Percentiles rank a stretch among this genome's conserved stretches.
These are phyloP conservation scores for Sapayoa aenigma DNA, from an alignment of 2,113 vertebrate genomes.

Conservation along the genomic window DNA sequence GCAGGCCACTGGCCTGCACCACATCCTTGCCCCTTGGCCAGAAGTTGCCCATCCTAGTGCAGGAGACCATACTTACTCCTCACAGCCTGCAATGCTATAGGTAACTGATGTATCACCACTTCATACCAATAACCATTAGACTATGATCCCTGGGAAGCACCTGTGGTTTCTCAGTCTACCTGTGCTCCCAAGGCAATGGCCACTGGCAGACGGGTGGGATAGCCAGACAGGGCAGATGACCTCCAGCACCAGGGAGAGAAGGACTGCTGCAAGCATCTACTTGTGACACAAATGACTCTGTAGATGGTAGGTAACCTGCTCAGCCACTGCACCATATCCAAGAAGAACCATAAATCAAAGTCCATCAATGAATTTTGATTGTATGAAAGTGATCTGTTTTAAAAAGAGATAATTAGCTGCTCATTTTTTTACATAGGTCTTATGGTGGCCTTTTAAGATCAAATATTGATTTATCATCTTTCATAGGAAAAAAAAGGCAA, in stretches of 20 bases:
- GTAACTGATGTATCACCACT: accelerated
- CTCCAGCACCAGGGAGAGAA: not conserved
- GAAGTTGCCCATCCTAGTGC: not conserved
- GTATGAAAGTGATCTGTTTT: not conserved
- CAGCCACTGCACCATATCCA: not conserved
- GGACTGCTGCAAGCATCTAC: not conserved
- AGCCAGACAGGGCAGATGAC: not conserved
- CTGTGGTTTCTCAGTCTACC: not conserved
- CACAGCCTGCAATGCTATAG: accelerated
- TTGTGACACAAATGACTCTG: not conserved
- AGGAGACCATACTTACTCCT: not conserved
- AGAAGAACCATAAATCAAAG: not conserved
- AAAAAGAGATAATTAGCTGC: not conserved
- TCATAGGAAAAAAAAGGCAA: not conserved
- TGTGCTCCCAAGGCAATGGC: not conserved
- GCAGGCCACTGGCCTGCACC: not conserved
- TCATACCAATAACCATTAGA: not conserved
- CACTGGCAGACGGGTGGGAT: not conserved
- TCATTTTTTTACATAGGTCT: not conserved
- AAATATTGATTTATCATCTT: not conserved
- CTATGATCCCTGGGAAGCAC: not conserved
- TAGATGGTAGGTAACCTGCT: not conserved
- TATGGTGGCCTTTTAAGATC: not conserved
- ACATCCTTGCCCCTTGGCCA: not conserved
- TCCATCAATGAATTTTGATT: not conserved